Evolutionary conservation across 2,888 invertebrate genomes (phyloP).

Genomic region (Diaperis boleti): DNA sequence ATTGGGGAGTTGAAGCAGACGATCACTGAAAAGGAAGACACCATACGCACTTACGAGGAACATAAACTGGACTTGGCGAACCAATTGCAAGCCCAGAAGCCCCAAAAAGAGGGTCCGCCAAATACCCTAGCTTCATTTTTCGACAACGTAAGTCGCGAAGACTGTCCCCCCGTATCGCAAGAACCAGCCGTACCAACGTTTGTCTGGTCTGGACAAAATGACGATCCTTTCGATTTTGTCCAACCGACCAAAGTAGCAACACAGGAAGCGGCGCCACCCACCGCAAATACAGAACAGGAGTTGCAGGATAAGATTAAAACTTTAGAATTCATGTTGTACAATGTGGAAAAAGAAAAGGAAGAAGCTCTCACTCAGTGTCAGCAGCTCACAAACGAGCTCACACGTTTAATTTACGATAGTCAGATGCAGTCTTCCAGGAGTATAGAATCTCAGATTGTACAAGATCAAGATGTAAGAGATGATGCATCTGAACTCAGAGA

Average conservation of each 20-base stretch:
- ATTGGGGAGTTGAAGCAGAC: no score
- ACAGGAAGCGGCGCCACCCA: background rate
- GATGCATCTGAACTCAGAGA: slow-evolving; percentile 28
- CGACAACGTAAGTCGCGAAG: slow-evolving; percentile 7
- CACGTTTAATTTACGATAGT: slow-evolving; percentile 55
- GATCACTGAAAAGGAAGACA: background rate
- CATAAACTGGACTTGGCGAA: background rate
- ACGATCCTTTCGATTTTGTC: slow-evolving; percentile 50
- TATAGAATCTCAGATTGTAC: slow-evolving; percentile 45
- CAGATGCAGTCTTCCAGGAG: no score
- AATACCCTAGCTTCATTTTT: slow-evolving; percentile 8
- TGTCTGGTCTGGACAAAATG: slow-evolving; percentile 50
- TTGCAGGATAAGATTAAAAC: slow-evolving; percentile 62
- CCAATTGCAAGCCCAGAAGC: background rate
- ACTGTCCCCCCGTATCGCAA: background rate
- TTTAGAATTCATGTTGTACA: slow-evolving; percentile 64
- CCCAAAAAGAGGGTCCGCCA: background rate
- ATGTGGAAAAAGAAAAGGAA: slow-evolving; percentile 63
- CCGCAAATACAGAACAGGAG: slow-evolving; percentile 56
- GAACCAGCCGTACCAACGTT: slow-evolving; percentile 46
- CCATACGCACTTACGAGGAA: background rate
- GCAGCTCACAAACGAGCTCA: slow-evolving; percentile 61
- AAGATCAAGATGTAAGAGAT: slow-evolving; percentile 27
- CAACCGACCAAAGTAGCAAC: background rate
- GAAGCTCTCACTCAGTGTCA: slow-evolving; percentile 61